Conservation (phyloP, 2,797 vertebrate species). For the Chromis chromis region DNA sequence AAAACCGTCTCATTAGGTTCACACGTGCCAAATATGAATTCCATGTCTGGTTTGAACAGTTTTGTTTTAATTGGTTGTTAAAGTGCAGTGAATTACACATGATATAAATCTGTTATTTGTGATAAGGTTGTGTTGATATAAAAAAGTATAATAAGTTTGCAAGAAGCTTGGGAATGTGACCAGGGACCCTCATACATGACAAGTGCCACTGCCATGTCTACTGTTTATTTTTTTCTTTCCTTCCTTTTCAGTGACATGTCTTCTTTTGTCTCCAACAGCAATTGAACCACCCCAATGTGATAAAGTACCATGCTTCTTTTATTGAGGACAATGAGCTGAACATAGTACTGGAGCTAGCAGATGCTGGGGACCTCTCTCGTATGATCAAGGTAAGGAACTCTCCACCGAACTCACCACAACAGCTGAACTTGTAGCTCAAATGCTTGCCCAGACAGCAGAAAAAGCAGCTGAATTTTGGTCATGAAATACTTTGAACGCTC, state of each 20-base stretch:
- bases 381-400: conserved; percentile 94
- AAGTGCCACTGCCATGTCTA: conserved; percentile 60
- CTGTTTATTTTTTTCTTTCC: conserved; percentile 20
- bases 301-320: conserved; percentile 98
- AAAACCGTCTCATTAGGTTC: conserved; percentile 77
- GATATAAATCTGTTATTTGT: conserved; percentile 42
- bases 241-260: conserved; percentile 21
- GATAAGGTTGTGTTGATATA: conserved; percentile 31
- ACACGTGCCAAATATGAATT: conserved; percentile 57
- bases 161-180: conserved; percentile 37
- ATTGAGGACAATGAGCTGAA: conserved; percentile 98
- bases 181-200: conserved; percentile 57
- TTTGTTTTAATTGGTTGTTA: conserved; percentile 67
- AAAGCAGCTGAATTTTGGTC: conserved; percentile 8
- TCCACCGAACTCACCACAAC: conserved; percentile 14
- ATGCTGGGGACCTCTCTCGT: conserved; percentile 96
- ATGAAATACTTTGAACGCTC: conserved; percentile 3
- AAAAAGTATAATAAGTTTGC: conserved; percentile 19
- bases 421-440: conserved; percentile 9
- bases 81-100: conserved; percentile 35
- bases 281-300: conserved; percentile 98
- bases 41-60: conserved; percentile 54
- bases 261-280: conserved; percentile 82
- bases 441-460: conserved; percentile 1
- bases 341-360: conserved; percentile 97